Evolutionary conservation across 2,113 vertebrate species (phyloP).

Genomic region (Ranitomeya variabilis): DNA sequence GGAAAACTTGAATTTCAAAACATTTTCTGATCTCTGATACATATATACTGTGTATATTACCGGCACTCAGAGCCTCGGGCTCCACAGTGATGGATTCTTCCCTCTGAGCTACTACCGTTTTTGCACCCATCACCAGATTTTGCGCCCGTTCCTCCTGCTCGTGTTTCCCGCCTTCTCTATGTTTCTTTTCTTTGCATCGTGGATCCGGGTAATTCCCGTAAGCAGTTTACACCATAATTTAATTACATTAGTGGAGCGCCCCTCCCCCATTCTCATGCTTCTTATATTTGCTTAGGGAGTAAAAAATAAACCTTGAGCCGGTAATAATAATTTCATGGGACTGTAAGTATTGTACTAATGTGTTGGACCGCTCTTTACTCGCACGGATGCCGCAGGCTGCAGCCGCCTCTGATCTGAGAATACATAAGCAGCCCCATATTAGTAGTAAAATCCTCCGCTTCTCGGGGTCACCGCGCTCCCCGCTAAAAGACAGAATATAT

Average conservation of each 20-base stretch:
- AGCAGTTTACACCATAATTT: constrained; percentile 11
- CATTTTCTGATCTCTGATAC: too few relatives aligned
- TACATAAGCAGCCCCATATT: constrained; percentile 29
- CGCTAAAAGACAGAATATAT: constrained; percentile 26
- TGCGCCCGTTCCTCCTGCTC: neutral
- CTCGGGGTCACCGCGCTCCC: constrained; percentile 20
- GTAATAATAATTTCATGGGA: constrained; percentile 34
- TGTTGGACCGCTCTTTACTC: constrained; percentile 13
- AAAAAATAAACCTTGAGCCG: constrained; percentile 1
- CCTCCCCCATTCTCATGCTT: neutral
- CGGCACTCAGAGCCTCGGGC: too few relatives aligned
- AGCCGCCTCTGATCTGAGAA: constrained; percentile 7
- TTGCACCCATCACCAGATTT: neutral
- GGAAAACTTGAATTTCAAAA: too few relatives aligned
- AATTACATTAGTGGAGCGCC: neutral
- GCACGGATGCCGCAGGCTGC: constrained; percentile 2
- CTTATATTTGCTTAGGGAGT: constrained; percentile 28
- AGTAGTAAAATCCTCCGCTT: constrained; percentile 18
- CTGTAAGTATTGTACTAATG: constrained; percentile 50
- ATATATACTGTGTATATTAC: too few relatives aligned
- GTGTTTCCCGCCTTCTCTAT: neutral
- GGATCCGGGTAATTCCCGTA: neutral
- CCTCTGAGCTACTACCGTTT: neutral
- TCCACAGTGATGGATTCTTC: too few relatives aligned
- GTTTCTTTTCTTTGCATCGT: neutral